Evolutionary conservation across 2,113 vertebrate species (phyloP).

Genomic region (Phaethon lepturus): DNA sequence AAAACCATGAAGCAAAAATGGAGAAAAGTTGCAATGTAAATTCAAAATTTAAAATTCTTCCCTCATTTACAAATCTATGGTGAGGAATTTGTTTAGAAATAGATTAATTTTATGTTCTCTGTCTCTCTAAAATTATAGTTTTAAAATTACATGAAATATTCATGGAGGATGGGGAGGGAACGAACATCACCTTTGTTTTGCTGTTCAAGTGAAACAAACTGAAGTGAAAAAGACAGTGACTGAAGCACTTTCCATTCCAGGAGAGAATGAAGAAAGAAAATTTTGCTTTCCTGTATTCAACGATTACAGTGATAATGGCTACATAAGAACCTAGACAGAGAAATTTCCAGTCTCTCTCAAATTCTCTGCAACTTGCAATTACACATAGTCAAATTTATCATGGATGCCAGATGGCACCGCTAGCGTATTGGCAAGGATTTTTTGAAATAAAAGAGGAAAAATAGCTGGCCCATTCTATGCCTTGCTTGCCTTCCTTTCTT

Average conservation of each 20-base stretch:
- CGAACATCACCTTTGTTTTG: slow-evolving; percentile 26
- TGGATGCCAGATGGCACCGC: slow-evolving; percentile 61
- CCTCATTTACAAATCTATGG: slow-evolving; percentile 14
- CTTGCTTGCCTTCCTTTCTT: slow-evolving; percentile 25
- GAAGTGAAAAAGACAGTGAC: neutral
- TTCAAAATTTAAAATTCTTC: neutral
- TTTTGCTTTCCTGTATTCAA: slow-evolving; percentile 38
- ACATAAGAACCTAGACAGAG: slow-evolving; percentile 45
- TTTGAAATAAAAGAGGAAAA: slow-evolving; percentile 55
- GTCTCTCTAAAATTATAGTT: slow-evolving; percentile 29
- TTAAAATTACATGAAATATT: slow-evolving; percentile 67
- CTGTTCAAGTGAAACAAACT: neutral
- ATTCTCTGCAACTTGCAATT: slow-evolving; percentile 67
- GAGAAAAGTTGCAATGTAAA: slow-evolving; percentile 21
- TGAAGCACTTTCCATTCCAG: slow-evolving; percentile 28
- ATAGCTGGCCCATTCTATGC: slow-evolving; percentile 34
- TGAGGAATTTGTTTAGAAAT: slow-evolving; percentile 39
- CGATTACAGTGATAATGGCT: slow-evolving; percentile 45
- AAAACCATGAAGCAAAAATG: neutral
- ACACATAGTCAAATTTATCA: slow-evolving; percentile 61
- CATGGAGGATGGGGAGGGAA: neutral
- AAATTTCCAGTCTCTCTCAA: slow-evolving; percentile 66
- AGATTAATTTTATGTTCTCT: slow-evolving; percentile 23
- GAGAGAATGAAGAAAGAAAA: neutral
- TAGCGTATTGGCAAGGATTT: slow-evolving; percentile 53